Evolutionary conservation across 2,797 vertebrate species (phyloP), one percentile per base, ranked within the genome.

Genomic region (Rhynchotus rufescens): DNA sequence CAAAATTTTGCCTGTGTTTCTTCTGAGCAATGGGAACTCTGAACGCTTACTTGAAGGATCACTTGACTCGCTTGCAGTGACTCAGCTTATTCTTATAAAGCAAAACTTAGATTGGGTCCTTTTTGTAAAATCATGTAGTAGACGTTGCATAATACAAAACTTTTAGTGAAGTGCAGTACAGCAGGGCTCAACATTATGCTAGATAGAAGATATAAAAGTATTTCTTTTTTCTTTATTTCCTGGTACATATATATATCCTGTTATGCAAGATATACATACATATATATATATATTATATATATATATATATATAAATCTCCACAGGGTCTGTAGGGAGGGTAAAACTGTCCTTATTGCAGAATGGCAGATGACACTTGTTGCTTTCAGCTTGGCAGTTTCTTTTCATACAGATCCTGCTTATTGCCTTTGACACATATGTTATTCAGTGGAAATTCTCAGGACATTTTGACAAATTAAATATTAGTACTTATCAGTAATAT

Each of bases 121-220:
- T 91, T 76, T 66, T 72, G 25, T 77, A 72, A 77, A 80, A 56
- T 80, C 19, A 8, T 0, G 1, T 25, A 10, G 64, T 42, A 40
- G 51, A 13, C 16, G 10, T 80, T 49, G 22, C 80, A 30, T 40
- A 40, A 11, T 8, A 26, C 12, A 12, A 0, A 0, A 38, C 8
- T 40, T 65, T 15, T 44, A 11, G 22, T 20, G 15, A 40, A 67
- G 30, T 66, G 15, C 66, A 60, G 1, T 38, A 44, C 21, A 47
- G 60, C 15, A 5, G 25, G 40, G 71, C 3, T 20, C 2, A 3
- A 2, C 3, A 10, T 44, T 38, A 1, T 8, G 26, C 26, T 84
- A 67, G 25, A 10, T 2, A 56, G 64, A 28, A 44, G 42, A 30
- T 42, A 30, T 3, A 47, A n/a, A 12, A 3, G 3, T 34, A 25